Conservation (phyloP, 2,113 vertebrate genomes). For the Vireo altiloquus region DNA sequence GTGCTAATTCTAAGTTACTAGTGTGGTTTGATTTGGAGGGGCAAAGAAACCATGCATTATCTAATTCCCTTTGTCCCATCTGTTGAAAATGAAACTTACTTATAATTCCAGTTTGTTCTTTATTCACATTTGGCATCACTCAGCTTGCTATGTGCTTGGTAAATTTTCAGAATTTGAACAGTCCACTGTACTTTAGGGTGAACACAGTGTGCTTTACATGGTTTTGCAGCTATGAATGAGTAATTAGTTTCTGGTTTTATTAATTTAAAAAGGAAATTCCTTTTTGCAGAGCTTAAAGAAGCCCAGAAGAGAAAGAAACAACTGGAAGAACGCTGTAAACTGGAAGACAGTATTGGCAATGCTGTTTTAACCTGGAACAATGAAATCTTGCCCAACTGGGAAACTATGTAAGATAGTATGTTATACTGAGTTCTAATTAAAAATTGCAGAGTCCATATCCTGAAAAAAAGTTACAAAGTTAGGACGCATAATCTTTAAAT, state of each 20-base stretch:
- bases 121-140: not conserved
- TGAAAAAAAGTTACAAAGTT: not conserved
- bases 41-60: not conserved
- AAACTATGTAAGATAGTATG: conserved; percentile 80
- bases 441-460: not conserved
- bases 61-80: not conserved
- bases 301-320: conserved; percentile 87
- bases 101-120: not conserved
- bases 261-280: not conserved
- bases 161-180: not conserved
- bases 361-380: conserved; percentile 90
- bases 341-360: conserved; percentile 88
- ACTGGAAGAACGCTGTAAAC: conserved; percentile 86
- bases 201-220: not conserved
- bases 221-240: not conserved
- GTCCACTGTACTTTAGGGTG: not conserved
- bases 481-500: not conserved
- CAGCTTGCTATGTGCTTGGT: not conserved
- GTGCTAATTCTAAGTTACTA: not conserved
- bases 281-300: conserved; percentile 84
- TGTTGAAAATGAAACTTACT: not conserved
- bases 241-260: not conserved
- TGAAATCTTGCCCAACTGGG: conserved; percentile 92
- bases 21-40: not conserved
- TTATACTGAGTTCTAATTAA: conserved; percentile 23